Evolutionary conservation across 1,140 invertebrate species (phyloP), one percentile per base, ranked within the genome.

Genomic region (Drosophila prosaltans): DNA sequence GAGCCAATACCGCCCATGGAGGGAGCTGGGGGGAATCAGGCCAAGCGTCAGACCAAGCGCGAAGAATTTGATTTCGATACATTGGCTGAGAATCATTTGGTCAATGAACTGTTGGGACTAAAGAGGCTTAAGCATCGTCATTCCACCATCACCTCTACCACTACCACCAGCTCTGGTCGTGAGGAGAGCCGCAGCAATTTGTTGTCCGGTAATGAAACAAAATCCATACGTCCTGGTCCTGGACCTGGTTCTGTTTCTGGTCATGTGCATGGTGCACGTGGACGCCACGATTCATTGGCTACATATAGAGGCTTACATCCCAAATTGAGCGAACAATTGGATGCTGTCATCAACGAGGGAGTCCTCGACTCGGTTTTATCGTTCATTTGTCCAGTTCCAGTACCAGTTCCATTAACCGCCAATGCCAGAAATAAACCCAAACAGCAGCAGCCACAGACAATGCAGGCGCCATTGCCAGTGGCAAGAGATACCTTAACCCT

Each of bases 321-420:
- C 3, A 84, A 88, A 39, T 58, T 92, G 6, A 81, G 63, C 10
- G 85, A 92, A 48, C 91, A 92, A 72, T 54, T 92, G 28, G 91
- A 92, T 64, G 78, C 95, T 93, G 94, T 96, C 5, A 93, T 96
- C 62, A 95, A 96, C 57, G 96, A 97, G 93, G 96, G 96, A 26
- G 93, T 97, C 65, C 91, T 97, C 24, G 96, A 97, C 91, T 96
- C 96, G 0, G 95, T 97, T 65, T 85, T 97, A 8, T 95, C 96
- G 0, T 96, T 95, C 71, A 93, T 96, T 10, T 92, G 91, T 45
- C 91, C 91, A 7, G 73, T 90, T 6, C 80, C 73, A 1, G 39
- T 88, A 40, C 91, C 91, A 2, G 39, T 59, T 0, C 45, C 75
- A 1, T 58, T 81, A 5, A 16, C 65, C 3, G 16, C 59, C 16